Evolutionary conservation across 2,888 invertebrate genomes (phyloP), one percentile per base, ranked within the genome.

Genomic region (Acanthoscelides obtectus): DNA sequence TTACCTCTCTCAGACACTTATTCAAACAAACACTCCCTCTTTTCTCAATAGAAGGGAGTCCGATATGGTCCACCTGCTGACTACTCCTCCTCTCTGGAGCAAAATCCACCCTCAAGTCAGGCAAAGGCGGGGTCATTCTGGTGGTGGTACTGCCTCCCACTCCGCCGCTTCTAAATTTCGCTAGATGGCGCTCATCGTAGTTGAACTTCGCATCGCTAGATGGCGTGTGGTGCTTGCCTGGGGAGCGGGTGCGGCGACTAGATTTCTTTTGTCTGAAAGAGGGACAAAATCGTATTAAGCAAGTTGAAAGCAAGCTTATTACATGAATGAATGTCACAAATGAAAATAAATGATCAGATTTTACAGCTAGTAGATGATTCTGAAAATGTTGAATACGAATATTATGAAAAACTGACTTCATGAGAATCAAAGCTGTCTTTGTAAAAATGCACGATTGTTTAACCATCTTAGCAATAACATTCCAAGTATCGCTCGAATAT

Each of bases 21-120:
- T 85, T 86, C 74, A 86, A 80, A 77, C 86, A 86, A 71, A 86
- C 86, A 77, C 85, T 85, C 75, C 85, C 85, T 66, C 86, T 83
- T 76, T 85, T 86, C 80, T 86, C 85, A 66, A 75, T 75, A 70
- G 79, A 78, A 22, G 22, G 63, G 64, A 21, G 64, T 6, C 8
- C n/a, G 72, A 69, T 72, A 72, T 72, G 73, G 79, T 74, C 75
- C 77, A 71, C 73, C 72, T 76, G 73, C 72, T 76, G 74, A 71
- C 70, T 72, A 1, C 45, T 71, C 74, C 75, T 22, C 73, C 80
- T 79, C 83, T 87, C 90, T 85, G 87, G 87, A 83, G 90, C 90
- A 83, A 89, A 90, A 79, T 91, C 90, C 17, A 90, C 87, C 74
- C 90, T 87, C 72, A 91, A 84, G 83, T 90, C 89, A 66, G 90